A percentile compares a stretch with the other conserved stretches of the same genome.
Conservation (phyloP, 2,113 vertebrate genomes). For the Pelmatolapia mariae region DNA sequence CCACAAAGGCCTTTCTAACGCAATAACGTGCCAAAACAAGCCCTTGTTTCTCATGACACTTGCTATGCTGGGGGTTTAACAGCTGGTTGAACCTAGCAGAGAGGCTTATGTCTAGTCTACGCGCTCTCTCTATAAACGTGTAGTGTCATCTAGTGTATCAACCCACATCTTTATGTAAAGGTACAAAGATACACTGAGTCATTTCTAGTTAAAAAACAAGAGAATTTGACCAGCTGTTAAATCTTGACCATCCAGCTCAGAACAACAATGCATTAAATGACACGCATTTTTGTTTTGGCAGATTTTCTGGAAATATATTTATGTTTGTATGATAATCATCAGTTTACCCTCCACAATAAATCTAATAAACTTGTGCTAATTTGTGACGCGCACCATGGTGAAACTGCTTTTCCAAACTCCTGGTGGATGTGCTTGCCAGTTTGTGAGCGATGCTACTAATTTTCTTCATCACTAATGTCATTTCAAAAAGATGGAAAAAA, state of each 20-base stretch:
- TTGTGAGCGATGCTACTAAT: background rate
- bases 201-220: background rate
- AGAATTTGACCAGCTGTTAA: background rate
- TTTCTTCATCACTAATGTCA: background rate
- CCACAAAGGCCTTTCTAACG: slow-evolving; percentile 10
- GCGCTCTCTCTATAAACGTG: background rate
- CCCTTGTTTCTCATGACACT: background rate
- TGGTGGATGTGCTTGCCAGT: background rate
- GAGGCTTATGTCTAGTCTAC: background rate
- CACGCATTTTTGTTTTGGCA: background rate
- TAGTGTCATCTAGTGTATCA: background rate
- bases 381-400: background rate
- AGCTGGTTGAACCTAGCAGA: background rate
- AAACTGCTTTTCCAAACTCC: background rate
- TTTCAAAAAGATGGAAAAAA: background rate
- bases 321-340: background rate
- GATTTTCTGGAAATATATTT: background rate
- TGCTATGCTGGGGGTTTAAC: background rate
- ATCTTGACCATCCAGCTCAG: background rate
- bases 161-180: background rate
- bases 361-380: background rate
- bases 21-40: slow-evolving; percentile 14
- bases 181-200: background rate
- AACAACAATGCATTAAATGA: background rate
- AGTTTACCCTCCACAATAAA: background rate